phyloP scores from a whole-genome alignment of 2,797 vertebrate genomes.

The Menidia menidia region DNA sequence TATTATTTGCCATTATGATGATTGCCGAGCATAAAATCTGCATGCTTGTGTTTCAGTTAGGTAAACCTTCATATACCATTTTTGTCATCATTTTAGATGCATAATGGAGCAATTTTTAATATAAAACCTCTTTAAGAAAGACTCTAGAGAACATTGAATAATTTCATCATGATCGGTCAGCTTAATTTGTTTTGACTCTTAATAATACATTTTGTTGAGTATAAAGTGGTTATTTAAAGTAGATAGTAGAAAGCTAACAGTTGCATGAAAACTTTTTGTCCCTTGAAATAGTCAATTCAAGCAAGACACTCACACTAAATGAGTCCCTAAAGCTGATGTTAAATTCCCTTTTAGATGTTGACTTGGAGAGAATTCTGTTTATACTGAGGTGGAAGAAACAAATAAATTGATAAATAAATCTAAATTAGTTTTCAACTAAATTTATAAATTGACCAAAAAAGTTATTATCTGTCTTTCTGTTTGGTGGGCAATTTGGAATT shows the following conservation, averaged over 20 bases:
- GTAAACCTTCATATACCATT: not conserved
- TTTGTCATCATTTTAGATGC: not conserved
- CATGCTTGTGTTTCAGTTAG: constrained; percentile 29
- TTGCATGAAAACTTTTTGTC: too few species aligned
- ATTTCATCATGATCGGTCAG: not conserved
- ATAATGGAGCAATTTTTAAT: not conserved
- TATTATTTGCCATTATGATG: constrained; percentile 72
- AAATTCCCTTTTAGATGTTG: too few species aligned
- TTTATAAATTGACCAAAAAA: not conserved
- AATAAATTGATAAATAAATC: not conserved
- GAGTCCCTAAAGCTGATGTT: too few species aligned
- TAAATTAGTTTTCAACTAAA: not conserved
- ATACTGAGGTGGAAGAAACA: not conserved
- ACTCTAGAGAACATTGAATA: not conserved
- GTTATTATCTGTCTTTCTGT: constrained; percentile 16
- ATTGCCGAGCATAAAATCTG: constrained; percentile 45
- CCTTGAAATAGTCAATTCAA: too few species aligned
- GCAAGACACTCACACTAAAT: too few species aligned
- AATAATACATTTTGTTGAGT: not conserved
- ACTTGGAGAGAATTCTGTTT: not conserved
- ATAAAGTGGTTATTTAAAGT: too few species aligned
- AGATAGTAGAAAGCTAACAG: too few species aligned
- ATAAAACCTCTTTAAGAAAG: not conserved
- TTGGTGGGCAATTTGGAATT: constrained; percentile 15
- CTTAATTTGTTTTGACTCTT: not conserved